Evolutionary conservation across 2,797 vertebrate species (phyloP).

Genomic region (Macrochelys suwanniensis): DNA sequence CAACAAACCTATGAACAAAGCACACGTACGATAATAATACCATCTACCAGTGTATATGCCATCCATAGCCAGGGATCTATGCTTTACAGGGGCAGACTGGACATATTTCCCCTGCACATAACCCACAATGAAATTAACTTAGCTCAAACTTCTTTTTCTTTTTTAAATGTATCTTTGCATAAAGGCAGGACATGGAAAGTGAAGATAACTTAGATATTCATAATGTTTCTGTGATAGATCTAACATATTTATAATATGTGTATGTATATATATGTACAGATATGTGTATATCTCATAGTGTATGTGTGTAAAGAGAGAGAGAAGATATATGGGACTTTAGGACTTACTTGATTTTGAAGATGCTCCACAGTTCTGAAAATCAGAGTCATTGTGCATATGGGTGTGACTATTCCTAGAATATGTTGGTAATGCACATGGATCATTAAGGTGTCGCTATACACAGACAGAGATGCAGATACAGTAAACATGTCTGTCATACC

Average conservation of each 20-base stretch:
- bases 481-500: not conserved
- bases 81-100: not conserved
- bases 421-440: not conserved
- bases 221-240: not conserved
- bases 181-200: rapidly evolving
- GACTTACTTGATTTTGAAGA: not conserved
- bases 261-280: too few species aligned
- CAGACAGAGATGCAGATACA: not conserved
- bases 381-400: not conserved
- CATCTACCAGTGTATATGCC: rapidly evolving
- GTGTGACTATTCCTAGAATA: not conserved
- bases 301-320: not conserved
- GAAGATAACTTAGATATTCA: rapidly evolving
- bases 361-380: not conserved
- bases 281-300: not conserved
- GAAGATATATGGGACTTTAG: not conserved
- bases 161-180: rapidly evolving
- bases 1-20: rapidly evolving
- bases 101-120: rapidly evolving
- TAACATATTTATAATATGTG: too few species aligned
- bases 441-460: not conserved
- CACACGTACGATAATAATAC: rapidly evolving
- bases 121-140: not conserved
- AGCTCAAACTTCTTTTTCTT: not conserved
- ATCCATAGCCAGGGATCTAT: rapidly evolving